These are phyloP conservation scores for Cryptus viduatorius DNA, from an alignment of 2,888 invertebrate species.

Conservation along the genomic window DNA sequence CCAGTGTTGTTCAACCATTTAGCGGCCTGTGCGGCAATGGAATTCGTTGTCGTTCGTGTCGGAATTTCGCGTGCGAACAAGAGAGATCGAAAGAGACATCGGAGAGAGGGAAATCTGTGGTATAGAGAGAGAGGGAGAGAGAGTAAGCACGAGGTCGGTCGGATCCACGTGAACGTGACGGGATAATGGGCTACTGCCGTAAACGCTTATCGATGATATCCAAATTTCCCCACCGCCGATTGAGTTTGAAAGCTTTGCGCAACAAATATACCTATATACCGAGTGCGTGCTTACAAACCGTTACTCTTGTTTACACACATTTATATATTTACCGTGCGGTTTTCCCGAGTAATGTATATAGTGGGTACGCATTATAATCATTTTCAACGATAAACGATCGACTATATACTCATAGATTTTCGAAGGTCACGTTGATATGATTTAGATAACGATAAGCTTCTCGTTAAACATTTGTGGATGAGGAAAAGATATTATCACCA, in stretches of 20 bases:
- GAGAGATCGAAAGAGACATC: not conserved
- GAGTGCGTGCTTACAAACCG: slow-evolving; percentile 26
- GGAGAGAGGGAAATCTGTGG: not conserved
- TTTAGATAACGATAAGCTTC: slow-evolving; percentile 30
- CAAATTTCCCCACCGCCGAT: slow-evolving; percentile 59
- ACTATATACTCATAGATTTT: slow-evolving; percentile 3
- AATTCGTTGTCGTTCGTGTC: slow-evolving; percentile 66
- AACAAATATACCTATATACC: not conserved
- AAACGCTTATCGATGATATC: slow-evolving; percentile 66
- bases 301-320: slow-evolving; percentile 51
- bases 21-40: slow-evolving; percentile 57
- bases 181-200: slow-evolving; percentile 58
- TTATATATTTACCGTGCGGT: slow-evolving; percentile 36
- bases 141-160: not conserved
- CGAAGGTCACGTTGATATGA: slow-evolving; percentile 46
- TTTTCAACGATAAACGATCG: slow-evolving; percentile 57
- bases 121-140: not conserved
- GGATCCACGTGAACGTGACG: slow-evolving; percentile 55
- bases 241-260: slow-evolving; percentile 50
- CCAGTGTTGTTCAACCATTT: slow-evolving; percentile 57
- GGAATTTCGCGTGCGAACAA: slow-evolving; percentile 34
- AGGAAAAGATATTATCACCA: not conserved
- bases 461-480: not conserved
- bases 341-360: slow-evolving; percentile 13
- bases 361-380: slow-evolving; percentile 44